Evolutionary conservation across 2,888 invertebrate genomes (phyloP).

Genomic region (Sinotaia quadrata): DNA sequence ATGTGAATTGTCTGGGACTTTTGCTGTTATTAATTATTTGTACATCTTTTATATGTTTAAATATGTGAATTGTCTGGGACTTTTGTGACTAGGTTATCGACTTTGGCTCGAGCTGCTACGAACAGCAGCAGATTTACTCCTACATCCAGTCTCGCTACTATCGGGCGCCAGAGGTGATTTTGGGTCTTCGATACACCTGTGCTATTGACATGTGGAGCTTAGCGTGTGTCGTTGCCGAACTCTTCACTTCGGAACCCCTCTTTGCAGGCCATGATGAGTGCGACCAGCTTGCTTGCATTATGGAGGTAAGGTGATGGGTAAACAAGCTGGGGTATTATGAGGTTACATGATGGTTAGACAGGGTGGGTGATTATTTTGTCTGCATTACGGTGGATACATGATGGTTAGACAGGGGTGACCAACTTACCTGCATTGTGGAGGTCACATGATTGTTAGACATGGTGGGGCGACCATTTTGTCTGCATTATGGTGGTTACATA

Average conservation of each 20-base stretch:
- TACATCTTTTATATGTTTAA: too few relatives aligned
- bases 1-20: too few relatives aligned
- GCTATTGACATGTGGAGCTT: slow-evolving; percentile 74
- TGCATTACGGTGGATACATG: too few relatives aligned
- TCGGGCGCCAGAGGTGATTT: slow-evolving; percentile 95
- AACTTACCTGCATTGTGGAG: slow-evolving; percentile 98
- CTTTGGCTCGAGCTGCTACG: slow-evolving; percentile 99
- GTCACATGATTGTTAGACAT: too few relatives aligned
- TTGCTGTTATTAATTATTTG: too few relatives aligned
- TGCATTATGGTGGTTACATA: too few relatives aligned
- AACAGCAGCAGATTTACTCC: slow-evolving; percentile 97
- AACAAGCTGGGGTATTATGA: too few relatives aligned
- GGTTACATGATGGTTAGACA: too few relatives aligned
- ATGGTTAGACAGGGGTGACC: slow-evolving; percentile 98
- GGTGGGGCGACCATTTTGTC: too few relatives aligned
- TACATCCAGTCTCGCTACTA: slow-evolving; percentile 99
- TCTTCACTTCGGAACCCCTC: slow-evolving; percentile 95
- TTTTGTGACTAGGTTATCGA: slow-evolving; percentile 97
- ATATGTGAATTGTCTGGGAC: too few relatives aligned
- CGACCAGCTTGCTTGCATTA: slow-evolving; percentile 97
- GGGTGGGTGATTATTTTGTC: too few relatives aligned
- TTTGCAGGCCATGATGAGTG: slow-evolving; percentile 98
- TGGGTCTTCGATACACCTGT: slow-evolving; percentile 96
- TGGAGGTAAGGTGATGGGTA: slow-evolving; percentile 94
- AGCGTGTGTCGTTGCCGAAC: slow-evolving; percentile 95